Evolutionary conservation across 1,140 invertebrate genomes (phyloP).

Genomic region (Platyscapa corneri): DNA sequence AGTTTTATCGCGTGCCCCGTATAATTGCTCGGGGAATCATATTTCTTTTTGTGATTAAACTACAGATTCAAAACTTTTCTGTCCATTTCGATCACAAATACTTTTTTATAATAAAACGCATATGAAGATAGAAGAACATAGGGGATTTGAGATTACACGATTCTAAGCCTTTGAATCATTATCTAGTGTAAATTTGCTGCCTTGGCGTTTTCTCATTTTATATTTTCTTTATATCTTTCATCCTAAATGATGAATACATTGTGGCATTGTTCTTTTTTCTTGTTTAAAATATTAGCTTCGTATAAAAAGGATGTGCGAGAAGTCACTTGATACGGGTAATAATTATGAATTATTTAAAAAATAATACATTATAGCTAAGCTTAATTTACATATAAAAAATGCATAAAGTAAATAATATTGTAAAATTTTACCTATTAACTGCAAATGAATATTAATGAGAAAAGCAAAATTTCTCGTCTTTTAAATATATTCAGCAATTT

Average conservation of each 20-base stretch:
- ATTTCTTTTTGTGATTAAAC: conserved; percentile 44
- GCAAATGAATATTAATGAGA: no score
- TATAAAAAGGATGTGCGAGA: not conserved
- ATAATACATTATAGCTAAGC: not conserved
- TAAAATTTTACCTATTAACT: not conserved
- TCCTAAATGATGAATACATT: not conserved
- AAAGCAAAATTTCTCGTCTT: no score
- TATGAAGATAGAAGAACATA: conserved; percentile 15
- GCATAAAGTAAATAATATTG: not conserved
- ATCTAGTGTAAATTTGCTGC: not conserved
- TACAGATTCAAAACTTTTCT: conserved; percentile 4
- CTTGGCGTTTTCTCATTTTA: not conserved
- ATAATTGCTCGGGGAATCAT: conserved; percentile 40
- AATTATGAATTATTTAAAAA: not conserved
- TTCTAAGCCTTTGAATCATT: conserved; percentile 10
- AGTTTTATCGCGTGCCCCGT: conserved; percentile 38
- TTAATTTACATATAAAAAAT: not conserved
- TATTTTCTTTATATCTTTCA: not conserved
- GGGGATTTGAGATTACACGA: conserved; percentile 30
- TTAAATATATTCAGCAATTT: no score
- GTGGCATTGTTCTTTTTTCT: not conserved
- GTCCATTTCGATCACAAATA: conserved; percentile 44
- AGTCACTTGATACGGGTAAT: not conserved
- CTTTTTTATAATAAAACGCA: conserved; percentile 29
- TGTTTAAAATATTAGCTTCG: not conserved